Percentiles rank a stretch among this genome's conserved stretches.
Conservation (phyloP, 1,140 invertebrate genomes). For the Heliconius himera region DNA sequence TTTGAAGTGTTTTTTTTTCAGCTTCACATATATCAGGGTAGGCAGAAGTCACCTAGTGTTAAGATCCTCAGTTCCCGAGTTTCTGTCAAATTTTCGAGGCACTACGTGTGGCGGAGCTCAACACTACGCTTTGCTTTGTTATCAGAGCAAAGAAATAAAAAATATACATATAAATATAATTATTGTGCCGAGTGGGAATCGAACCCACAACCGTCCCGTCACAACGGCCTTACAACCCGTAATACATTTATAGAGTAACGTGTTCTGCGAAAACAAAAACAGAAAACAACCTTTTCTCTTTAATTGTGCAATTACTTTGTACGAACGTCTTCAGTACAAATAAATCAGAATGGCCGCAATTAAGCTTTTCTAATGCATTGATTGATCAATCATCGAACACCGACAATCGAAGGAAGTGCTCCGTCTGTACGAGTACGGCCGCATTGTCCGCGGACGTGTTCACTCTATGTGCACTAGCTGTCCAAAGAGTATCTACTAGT, state of each 20-base stretch:
- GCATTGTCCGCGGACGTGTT: conserved; percentile 70
- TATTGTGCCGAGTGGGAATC: no score
- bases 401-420: conserved; percentile 66
- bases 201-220: no score
- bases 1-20: no score
- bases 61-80: no score
- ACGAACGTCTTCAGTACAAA: conserved; percentile 63
- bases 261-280: neutral
- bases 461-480: conserved; percentile 38
- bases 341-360: conserved; percentile 70
- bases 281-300: neutral
- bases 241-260: neutral
- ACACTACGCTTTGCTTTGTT: no score
- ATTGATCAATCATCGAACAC: conserved; percentile 76
- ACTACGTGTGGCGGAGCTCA: no score
- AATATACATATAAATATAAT: no score
- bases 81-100: no score
- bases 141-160: no score
- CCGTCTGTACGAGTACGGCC: conserved; percentile 51
- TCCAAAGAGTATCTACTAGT: conserved; percentile 41
- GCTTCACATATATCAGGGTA: no score
- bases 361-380: conserved; percentile 75
- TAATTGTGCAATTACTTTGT: conserved; percentile 41
- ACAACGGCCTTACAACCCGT: no score
- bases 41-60: no score